Base-by-base conservation (phyloP, 2,888 invertebrate species). In the Euplagia quadripunctaria region DNA sequence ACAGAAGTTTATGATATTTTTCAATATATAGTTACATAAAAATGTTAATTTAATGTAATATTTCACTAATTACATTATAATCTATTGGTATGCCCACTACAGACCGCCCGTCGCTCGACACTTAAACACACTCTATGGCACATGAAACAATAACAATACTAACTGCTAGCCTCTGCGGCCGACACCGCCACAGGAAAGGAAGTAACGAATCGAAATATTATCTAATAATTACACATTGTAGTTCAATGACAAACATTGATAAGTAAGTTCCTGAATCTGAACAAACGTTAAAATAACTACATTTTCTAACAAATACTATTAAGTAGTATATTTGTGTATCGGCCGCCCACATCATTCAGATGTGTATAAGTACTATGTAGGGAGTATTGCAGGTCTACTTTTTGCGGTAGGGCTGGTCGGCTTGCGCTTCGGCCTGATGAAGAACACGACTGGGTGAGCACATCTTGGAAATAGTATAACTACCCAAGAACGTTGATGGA, bases 341-440 rank as follows among this genome's bases (percentile, higher is more conserved):
- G 79, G 80, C 80, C 84, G 75, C 81, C 68, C 16, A 42, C 72
- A 65, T 73, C 78, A 75, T 55, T 58, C 66, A 68, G 16, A 64
- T 64, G 43, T 43, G n/a, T 43, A n/a, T 51, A 42, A 12, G 12
- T 16, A 41, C 46, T 78, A 78, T 61, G 63, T n/a, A n/a, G 72
- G 66, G 74, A 76, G 72, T 67, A 70, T 74, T 74, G 64, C 71
- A 78, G 68, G 74, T 78, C 79, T 88, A 90, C 84, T 90, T 88
- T 84, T 81, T 90, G 82, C 78, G 84, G 71, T 70, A 79, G 20
- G 91, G 81, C 80, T 89, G 86, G 87, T 94, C 93, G 4, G 89
- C 88, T 75, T 92, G 91, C 83, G 89, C 83, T 72, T 88, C 88
- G 72, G 90, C 81, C 97, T 97, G 75, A 41, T 51, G 11, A 68